Conservation (phyloP, 1,140 invertebrate genomes). For the Drosophila pallidifrons region DNA sequence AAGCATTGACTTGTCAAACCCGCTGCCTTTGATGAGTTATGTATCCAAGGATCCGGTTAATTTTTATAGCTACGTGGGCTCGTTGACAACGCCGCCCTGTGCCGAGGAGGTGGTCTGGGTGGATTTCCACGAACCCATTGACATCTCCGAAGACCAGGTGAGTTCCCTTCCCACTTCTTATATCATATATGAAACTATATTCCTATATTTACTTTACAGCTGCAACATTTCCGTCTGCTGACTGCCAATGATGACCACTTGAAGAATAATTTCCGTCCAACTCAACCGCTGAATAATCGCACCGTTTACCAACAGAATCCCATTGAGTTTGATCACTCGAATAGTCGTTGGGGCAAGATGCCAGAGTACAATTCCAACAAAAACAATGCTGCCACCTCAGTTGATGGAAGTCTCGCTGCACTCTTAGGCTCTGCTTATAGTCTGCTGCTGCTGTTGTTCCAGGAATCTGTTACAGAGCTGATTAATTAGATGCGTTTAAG, state of each 20-base stretch:
- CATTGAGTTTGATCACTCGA: neutral
- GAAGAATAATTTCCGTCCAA: slow-evolving; percentile 91
- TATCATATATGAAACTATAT: neutral
- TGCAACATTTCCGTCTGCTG: slow-evolving; percentile 90
- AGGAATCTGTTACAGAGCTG: slow-evolving; percentile 29
- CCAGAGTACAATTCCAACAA: slow-evolving; percentile 23
- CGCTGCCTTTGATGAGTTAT: slow-evolving; percentile 86
- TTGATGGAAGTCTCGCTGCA: neutral
- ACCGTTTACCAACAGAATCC: slow-evolving; percentile 81
- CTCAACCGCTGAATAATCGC: slow-evolving; percentile 90
- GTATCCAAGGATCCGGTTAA: slow-evolving; percentile 86
- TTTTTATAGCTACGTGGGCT: slow-evolving; percentile 94
- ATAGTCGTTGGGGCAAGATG: slow-evolving; percentile 40
- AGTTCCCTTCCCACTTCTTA: neutral
- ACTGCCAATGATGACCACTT: slow-evolving; percentile 88
- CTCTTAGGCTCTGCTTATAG: neutral
- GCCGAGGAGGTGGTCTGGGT: slow-evolving; percentile 96
- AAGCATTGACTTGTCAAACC: slow-evolving; percentile 84
- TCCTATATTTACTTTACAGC: slow-evolving; percentile 86
- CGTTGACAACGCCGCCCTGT: slow-evolving; percentile 96
- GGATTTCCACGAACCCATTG: slow-evolving; percentile 91
- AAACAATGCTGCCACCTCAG: slow-evolving; percentile 5
- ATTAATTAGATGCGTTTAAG: slow-evolving; percentile 60
- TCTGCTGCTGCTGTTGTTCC: slow-evolving; percentile 30
- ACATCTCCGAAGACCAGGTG: slow-evolving; percentile 92